Evolutionary conservation across 2,113 vertebrate genomes (phyloP), one percentile per base, ranked within the genome.

Genomic region (Osmerus mordax): DNA sequence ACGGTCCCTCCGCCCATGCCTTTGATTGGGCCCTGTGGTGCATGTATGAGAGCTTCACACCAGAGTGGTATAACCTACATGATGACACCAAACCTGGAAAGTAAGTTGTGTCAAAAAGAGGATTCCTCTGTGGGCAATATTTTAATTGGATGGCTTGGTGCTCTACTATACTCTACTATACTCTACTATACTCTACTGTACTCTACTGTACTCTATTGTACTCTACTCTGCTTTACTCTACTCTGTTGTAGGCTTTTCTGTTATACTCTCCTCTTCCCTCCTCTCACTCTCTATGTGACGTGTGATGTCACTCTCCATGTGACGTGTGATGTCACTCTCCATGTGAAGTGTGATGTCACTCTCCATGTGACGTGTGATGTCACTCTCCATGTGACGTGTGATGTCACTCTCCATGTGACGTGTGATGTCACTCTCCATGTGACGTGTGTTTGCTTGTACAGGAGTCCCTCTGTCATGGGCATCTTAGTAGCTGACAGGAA

Each of bases 391-490:
- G 25, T 28, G 25, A 28, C 25, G 25, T 28, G 25, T 28, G 25
- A 28, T 28, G 25, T 28, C 25, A 28, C 25, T 28, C 25, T 28
- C 25, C 25, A 28, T 28, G 25, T 28, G 25, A 28, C 25, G 25
- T 28, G 25, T 28, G 25, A 28, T 28, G 25, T 28, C 25, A 28
- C 25, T 28, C 25, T 36, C 32, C 32, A 36, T 41, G 63, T 36
- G n/a, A 6, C 12, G 12, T 65, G 4, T 65, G 29, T 65, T 41
- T 62, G 18, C 1, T 7, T 47, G 5, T 7, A 47, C 86, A 97
- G 95, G 90, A 97, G 95, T 81, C 96, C 96, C 0, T 95, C 95
- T 23, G 71, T 98, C 71, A 98, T 98, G 82, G 96, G 96, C 68
- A 97, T 96, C 85, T 94, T 97, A 84, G 95, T 94, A 74, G 95